Evolutionary conservation across 2,797 vertebrate species (phyloP).

Genomic region (Bradypodion pumilum): DNA sequence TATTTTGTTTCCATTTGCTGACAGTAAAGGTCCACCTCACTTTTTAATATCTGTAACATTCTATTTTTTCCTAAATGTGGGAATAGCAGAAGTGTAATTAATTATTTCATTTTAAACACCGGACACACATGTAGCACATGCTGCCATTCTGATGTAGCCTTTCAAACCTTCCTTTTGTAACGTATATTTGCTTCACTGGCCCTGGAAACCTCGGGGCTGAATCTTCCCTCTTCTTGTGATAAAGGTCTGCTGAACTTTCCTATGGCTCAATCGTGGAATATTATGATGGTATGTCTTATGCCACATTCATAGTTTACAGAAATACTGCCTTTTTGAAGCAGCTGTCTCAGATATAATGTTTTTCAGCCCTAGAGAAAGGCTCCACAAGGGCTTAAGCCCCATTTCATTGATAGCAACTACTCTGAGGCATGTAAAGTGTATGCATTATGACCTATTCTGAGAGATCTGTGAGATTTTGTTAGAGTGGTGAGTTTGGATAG

Average conservation of each 20-base stretch:
- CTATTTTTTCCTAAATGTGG: slow-evolving; percentile 11
- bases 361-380: no score
- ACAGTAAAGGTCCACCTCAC: slow-evolving; percentile 10
- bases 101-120: slow-evolving; percentile 53
- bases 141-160: no score
- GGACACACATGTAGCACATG: slow-evolving; percentile 27
- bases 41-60: slow-evolving; percentile 41
- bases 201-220: background rate
- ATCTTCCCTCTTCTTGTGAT: no score
- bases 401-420: no score
- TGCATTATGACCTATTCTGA: slow-evolving; percentile 46
- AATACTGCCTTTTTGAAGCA: no score
- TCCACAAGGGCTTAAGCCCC: no score
- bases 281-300: no score
- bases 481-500: slow-evolving; percentile 39
- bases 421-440: slow-evolving; percentile 44
- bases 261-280: no score
- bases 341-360: no score
- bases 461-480: slow-evolving; percentile 43
- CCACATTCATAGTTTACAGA: no score
- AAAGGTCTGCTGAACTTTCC: no score
- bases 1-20: slow-evolving; percentile 37
- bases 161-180: slow-evolving; percentile 40
- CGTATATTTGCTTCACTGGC: slow-evolving; percentile 42
- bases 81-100: slow-evolving; percentile 45